A percentile compares a stretch with the other conserved stretches of the same genome.
Conservation (phyloP, 2,888 invertebrate genomes). For the Leptopilina drosophilae region DNA sequence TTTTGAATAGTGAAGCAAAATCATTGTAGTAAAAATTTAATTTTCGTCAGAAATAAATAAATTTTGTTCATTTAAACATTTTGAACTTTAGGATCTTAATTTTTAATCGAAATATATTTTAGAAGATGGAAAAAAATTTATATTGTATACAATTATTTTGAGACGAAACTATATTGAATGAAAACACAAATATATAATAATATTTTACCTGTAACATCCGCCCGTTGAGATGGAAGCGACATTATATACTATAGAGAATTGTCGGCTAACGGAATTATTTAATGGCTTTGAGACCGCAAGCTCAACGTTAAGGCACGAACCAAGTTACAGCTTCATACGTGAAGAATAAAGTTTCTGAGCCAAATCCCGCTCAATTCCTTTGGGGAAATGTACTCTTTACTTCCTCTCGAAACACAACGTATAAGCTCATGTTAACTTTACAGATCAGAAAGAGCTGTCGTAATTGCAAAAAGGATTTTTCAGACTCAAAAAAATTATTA, state of each 20-base stretch:
- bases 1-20: too few relatives aligned
- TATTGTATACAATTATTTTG: too few relatives aligned
- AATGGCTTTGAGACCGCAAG: slow-evolving; percentile 31
- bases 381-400: background rate
- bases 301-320: background rate
- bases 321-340: slow-evolving; percentile 19
- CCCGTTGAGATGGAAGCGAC: background rate
- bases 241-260: slow-evolving; percentile 19
- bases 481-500: background rate
- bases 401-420: background rate
- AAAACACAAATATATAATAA: background rate
- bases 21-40: too few relatives aligned
- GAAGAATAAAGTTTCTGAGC: slow-evolving; percentile 21
- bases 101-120: too few relatives aligned
- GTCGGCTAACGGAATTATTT: slow-evolving; percentile 29
- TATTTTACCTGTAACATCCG: slow-evolving; percentile 14
- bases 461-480: background rate
- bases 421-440: background rate
- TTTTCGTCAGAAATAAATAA: too few relatives aligned
- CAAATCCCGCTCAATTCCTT: slow-evolving; percentile 1
- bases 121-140: too few relatives aligned
- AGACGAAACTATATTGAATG: background rate
- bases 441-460: background rate
- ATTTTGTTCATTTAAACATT: too few relatives aligned
- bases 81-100: too few relatives aligned